Evolutionary conservation across 2,113 vertebrate genomes (phyloP).

Genomic region (Todiramphus saurophagus): DNA sequence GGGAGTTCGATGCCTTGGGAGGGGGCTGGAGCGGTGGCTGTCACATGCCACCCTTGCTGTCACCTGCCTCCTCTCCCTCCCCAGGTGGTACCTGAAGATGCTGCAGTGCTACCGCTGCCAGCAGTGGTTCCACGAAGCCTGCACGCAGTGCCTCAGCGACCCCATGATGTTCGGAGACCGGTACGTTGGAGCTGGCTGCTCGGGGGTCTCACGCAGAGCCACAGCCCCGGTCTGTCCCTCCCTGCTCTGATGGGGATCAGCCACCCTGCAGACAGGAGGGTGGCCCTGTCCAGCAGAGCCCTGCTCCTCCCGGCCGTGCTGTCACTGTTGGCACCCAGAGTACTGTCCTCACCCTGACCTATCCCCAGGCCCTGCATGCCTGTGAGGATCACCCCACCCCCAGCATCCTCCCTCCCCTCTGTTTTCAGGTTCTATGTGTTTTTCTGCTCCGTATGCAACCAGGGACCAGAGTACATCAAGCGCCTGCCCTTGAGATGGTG

Average conservation of each 20-base stretch:
- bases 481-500: constrained; percentile 90
- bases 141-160: constrained; percentile 91
- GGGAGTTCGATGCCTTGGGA: accelerated
- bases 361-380: accelerated
- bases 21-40: accelerated
- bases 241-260: accelerated
- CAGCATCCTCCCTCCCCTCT: neutral
- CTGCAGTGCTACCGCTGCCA: constrained; percentile 90
- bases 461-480: constrained; percentile 90
- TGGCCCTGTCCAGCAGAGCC: neutral
- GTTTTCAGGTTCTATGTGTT: constrained; percentile 90
- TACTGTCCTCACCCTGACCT: neutral
- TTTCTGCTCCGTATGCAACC: constrained; percentile 91
- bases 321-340: accelerated
- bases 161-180: constrained; percentile 96
- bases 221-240: accelerated
- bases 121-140: constrained; percentile 99
- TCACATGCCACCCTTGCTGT: accelerated
- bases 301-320: accelerated
- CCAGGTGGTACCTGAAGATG: constrained; percentile 98
- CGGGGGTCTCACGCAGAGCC: accelerated
- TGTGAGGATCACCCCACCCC: neutral
- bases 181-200: constrained; percentile 53
- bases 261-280: accelerated
- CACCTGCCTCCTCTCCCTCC: neutral